phyloP scores from a whole-genome alignment of 1,140 invertebrate species.

The Brachionus rotundiformis region DNA sequence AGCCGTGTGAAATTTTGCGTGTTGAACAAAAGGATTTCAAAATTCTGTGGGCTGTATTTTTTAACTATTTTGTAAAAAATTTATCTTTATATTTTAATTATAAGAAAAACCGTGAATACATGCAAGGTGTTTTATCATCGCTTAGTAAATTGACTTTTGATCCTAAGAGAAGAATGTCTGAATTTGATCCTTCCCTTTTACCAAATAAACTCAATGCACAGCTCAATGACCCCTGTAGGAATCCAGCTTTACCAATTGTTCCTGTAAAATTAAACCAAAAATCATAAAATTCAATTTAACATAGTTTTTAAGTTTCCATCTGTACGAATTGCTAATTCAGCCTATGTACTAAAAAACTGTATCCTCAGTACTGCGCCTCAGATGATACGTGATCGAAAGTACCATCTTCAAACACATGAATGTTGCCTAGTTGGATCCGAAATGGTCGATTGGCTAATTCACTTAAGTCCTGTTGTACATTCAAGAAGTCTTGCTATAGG shows the following conservation, averaged over 20 bases:
- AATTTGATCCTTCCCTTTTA: slow-evolving; percentile 50
- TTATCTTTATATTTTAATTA: slow-evolving; percentile 51
- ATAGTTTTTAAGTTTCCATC: slow-evolving; percentile 8
- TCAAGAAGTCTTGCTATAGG: slow-evolving; percentile 75
- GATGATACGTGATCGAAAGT: slow-evolving; percentile 70
- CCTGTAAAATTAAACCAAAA: not conserved
- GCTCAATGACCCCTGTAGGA: slow-evolving; percentile 40
- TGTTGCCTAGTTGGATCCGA: slow-evolving; percentile 70
- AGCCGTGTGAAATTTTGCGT: slow-evolving; percentile 73
- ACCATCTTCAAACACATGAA: slow-evolving; percentile 65
- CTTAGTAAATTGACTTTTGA: slow-evolving; percentile 55
- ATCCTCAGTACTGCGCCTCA: slow-evolving; percentile 70
- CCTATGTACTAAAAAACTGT: slow-evolving; percentile 69
- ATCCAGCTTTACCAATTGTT: slow-evolving; percentile 51
- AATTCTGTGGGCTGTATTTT: slow-evolving; percentile 74
- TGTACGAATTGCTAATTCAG: slow-evolving; percentile 32
- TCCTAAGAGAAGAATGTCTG: slow-evolving; percentile 45
- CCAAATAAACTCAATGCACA: not conserved
- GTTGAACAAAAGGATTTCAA: slow-evolving; percentile 76
- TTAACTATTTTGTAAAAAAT: not conserved
- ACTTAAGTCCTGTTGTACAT: slow-evolving; percentile 61
- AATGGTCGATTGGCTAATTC: slow-evolving; percentile 77
- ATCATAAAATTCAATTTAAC: not conserved
- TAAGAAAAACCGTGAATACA: slow-evolving; percentile 61
- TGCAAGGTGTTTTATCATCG: slow-evolving; percentile 61